These are phyloP conservation scores for Melanostoma mellinum DNA, from an alignment of 2,888 invertebrate genomes.

Conservation along the genomic window DNA sequence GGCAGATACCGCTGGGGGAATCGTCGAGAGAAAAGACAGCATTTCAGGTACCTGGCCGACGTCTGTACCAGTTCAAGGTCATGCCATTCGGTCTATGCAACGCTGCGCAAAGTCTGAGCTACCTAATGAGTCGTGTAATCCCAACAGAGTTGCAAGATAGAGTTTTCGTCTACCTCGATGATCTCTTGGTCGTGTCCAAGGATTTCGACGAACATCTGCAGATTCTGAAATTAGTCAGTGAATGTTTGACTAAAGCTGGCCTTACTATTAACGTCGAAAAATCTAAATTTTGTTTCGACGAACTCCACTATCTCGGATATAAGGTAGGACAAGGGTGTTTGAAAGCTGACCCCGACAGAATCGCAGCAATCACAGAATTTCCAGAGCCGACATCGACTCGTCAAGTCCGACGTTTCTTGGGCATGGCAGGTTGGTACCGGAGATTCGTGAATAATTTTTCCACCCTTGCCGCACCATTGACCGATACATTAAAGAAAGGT, in stretches of 20 bases:
- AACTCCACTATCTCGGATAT: too few species aligned
- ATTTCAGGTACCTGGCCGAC: too few species aligned
- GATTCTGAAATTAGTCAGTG: background rate
- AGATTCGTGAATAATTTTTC: constrained; percentile 14
- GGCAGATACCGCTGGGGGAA: too few species aligned
- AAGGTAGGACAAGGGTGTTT: too few species aligned
- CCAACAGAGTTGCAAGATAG: constrained; percentile 48
- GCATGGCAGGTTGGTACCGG: constrained; percentile 50
- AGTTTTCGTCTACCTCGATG: constrained; percentile 63
- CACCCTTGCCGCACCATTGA: background rate
- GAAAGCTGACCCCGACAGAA: too few species aligned
- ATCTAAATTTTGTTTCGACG: too few species aligned
- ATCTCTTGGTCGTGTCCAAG: constrained; percentile 42
- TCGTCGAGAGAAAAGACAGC: too few species aligned
- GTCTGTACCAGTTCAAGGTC: too few species aligned
- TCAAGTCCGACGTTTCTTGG: constrained; percentile 59
- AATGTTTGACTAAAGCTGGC: constrained; percentile 16
- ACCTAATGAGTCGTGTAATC: constrained; percentile 49
- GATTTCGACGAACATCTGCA: too few species aligned
- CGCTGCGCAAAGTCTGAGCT: constrained; percentile 53
- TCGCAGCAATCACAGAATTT: background rate
- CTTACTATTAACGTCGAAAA: constrained; percentile 36
- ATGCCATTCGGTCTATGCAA: constrained; percentile 35
- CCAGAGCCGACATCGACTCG: constrained; percentile 47
- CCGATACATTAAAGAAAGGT: background rate